Evolutionary conservation across 2,797 vertebrate species (phyloP), one percentile per base, ranked within the genome.

Genomic region (Ciconia nigra): DNA sequence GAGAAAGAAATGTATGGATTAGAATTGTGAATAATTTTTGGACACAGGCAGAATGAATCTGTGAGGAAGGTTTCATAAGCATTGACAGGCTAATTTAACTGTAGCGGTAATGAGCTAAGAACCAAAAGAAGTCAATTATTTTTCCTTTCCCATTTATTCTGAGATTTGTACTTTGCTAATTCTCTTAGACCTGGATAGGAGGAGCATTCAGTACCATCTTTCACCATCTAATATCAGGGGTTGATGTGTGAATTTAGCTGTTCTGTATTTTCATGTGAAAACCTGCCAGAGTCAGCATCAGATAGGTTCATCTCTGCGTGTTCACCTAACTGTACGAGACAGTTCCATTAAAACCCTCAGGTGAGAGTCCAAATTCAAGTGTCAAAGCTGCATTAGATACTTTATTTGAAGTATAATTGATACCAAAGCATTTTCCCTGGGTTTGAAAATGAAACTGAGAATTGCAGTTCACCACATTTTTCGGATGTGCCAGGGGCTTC

Each of bases 11-110:
- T 0, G 10, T 73, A 72, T 59, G 86, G 90, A 90, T 97, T 96
- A 94, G 44, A 76, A 69, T 91, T 61, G 47, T 93, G 76, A 95
- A 73, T 82, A 89, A 61, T 71, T 96, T 96, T 89, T 84, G 39
- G 84, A 83, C 63, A 74, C 8, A 44, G 35, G 18, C 65, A 81
- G 35, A 37, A 84, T 35, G 66, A 79, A 35, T 88, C 66, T 63
- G 28, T 61, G 24, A 84, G 21, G 7, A 88, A 67, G 5, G 1
- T 67, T 96, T 94, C 16, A 26, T 58, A 83, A 79, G 33, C 62
- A 22, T 22, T 89, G 83, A 70, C 57, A 80, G 22, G 6, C 49
- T 69, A 61, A 61, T 85, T 91, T 67, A 69, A 57, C 76, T 71
- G 46, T 55, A 54, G 19, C 58, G 74, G n/a, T 88, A 96, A 92